Evolutionary conservation across 2,113 vertebrate genomes (phyloP), one percentile per base, ranked within the genome.

Genomic region (Ctenodactylus gundi): DNA sequence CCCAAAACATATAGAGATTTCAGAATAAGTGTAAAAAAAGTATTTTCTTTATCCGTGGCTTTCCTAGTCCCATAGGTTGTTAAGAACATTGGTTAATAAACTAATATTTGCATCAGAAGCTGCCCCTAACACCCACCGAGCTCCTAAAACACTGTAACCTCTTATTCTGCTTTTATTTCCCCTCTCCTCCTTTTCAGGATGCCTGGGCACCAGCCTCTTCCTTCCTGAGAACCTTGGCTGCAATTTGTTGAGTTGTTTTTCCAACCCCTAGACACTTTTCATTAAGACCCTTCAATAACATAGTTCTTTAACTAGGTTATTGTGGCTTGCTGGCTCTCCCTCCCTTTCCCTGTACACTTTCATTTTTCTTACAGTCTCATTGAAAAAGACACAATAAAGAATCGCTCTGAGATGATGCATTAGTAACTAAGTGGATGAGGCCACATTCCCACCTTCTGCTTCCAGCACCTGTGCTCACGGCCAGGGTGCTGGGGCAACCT

Each of bases 341-440:
- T 46, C 60, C 70, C 46, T 78, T 60, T 67, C 90, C 78, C 76
- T 27, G 4, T 64, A 34, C 44, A 49, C n/a, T 25, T 88, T 94
- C 46, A 29, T 83, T 95, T 86, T n/a, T 72, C n/a, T 67, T 72
- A 82, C 51, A 41, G 5, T 81, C 55, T 87, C 91, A 82, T 12
- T 93, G 95, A 85, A 78, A 94, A 53, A 67, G 75, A 88, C 55
- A 91, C 91, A 85, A 27, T 77, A 36, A 88, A 85, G 95, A 81
- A 58, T 76, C 34, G 13, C 82, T 92, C 39, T 13, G 73, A 77
- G 89, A 70, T 70, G 53, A 72, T 36, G 60, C 76, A 23, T 85
- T 58, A 68, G 72, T 68, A 68, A 77, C 25, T 15, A 76, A 77
- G 75, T 44, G 44, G 44, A 53, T 4, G 55, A 70, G 51, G 31